Evolutionary conservation across 2,797 vertebrate genomes (phyloP).

Genomic region (Fratercula arctica): DNA sequence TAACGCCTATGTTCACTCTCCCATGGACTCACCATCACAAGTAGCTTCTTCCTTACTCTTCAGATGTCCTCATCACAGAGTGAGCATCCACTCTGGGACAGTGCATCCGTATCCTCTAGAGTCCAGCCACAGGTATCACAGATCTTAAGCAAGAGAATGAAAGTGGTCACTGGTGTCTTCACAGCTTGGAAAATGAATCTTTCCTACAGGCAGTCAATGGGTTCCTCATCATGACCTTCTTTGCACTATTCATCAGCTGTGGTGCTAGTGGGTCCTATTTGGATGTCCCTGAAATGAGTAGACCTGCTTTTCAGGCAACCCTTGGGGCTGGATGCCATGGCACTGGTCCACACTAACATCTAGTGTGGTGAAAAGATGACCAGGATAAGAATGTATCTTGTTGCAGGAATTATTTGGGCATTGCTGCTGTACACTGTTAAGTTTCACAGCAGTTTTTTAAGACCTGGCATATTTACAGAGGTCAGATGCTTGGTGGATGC

Average conservation of each 20-base stretch:
- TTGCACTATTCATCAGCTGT: background rate
- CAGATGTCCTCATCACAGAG: background rate
- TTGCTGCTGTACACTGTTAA: background rate
- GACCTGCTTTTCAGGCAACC: background rate
- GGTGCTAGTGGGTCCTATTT: background rate
- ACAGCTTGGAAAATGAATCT: background rate
- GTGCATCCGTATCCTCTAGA: background rate
- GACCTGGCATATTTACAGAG: background rate
- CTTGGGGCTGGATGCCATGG: background rate
- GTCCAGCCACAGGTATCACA: background rate
- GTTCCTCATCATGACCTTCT: background rate
- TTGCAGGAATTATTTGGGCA: background rate
- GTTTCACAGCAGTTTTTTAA: background rate
- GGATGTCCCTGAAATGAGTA: background rate
- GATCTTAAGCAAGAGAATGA: background rate
- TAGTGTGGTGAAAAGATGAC: background rate
- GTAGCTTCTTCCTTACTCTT: background rate
- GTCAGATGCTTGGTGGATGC: background rate
- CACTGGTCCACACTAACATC: background rate
- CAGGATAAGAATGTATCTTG: background rate
- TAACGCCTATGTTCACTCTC: background rate
- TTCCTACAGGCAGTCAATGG: background rate
- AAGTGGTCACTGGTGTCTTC: background rate
- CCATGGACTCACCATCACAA: background rate
- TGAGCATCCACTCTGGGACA: background rate